A percentile compares a stretch with the other conserved stretches of the same genome.
Evolutionary conservation across 2,888 invertebrate species (phyloP).

Genomic region (Papilio protenor): DNA sequence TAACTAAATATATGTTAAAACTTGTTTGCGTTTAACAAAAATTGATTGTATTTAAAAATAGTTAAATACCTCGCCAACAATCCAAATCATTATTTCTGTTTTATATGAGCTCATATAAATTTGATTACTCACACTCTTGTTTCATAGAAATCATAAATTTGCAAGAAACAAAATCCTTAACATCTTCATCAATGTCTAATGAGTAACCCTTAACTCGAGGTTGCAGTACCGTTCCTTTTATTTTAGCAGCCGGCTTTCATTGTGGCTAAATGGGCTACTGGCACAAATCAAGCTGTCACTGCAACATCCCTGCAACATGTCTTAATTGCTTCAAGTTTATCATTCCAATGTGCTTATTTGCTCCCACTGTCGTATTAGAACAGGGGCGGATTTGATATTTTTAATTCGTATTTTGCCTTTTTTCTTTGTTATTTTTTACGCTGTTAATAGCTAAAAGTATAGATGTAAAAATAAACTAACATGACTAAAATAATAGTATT

Average conservation of each 20-base stretch:
- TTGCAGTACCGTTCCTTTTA: slow-evolving; percentile 13
- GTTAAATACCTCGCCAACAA: too few species aligned
- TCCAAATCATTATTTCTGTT: neutral
- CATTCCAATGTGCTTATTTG: slow-evolving; percentile 28
- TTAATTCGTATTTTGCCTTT: neutral
- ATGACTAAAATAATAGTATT: too few species aligned
- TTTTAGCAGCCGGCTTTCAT: slow-evolving; percentile 30
- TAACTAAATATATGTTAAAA: neutral
- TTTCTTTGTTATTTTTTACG: neutral
- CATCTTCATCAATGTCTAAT: slow-evolving; percentile 24
- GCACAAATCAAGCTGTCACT: slow-evolving; percentile 44
- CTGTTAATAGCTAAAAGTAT: too few species aligned
- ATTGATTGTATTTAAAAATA: too few species aligned
- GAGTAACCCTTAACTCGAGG: slow-evolving; percentile 26
- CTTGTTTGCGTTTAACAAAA: neutral
- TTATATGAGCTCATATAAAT: neutral
- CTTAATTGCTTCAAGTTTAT: slow-evolving; percentile 43
- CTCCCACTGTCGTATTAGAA: slow-evolving; percentile 9
- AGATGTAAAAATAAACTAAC: too few species aligned
- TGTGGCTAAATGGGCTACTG: slow-evolving; percentile 41
- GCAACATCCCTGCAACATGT: slow-evolving; percentile 35
- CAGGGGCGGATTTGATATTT: slow-evolving; percentile 33
- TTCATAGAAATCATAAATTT: slow-evolving; percentile 6
- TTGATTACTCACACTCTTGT: neutral
- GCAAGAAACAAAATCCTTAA: neutral